Evolutionary conservation across 2,113 vertebrate genomes (phyloP).

Genomic region (Larimichthys polyactis): DNA sequence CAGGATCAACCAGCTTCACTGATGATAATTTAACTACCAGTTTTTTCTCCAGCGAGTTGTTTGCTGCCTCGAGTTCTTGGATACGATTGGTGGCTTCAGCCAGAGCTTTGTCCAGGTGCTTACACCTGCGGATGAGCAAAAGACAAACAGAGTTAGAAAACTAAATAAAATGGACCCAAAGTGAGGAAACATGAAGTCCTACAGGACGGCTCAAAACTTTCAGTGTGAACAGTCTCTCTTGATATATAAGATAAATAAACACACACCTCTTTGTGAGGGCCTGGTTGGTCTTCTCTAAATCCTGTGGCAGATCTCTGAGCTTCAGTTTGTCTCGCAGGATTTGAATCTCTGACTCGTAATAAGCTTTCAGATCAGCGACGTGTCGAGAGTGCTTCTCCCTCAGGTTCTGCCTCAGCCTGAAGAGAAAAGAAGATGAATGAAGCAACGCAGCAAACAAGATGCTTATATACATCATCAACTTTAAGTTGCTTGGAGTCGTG

Average conservation of each 20-base stretch:
- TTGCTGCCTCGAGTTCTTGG: slow-evolving; percentile 90
- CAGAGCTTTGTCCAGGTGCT: slow-evolving; percentile 88
- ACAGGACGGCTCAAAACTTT: not conserved
- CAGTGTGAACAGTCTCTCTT: no score
- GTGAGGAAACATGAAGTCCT: not conserved
- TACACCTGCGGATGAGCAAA: slow-evolving; percentile 84
- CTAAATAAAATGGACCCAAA: not conserved
- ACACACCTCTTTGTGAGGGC: slow-evolving; percentile 88
- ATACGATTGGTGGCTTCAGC: slow-evolving; percentile 86
- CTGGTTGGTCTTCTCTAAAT: slow-evolving; percentile 88
- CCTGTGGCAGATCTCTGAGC: slow-evolving; percentile 81
- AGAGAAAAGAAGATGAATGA: not conserved
- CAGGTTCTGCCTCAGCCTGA: slow-evolving; percentile 92
- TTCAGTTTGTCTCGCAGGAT: slow-evolving; percentile 89
- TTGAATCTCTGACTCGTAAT: slow-evolving; percentile 94
- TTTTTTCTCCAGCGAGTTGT: slow-evolving; percentile 88
- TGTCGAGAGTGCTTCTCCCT: slow-evolving; percentile 95
- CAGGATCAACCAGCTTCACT: not conserved
- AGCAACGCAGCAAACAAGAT: not conserved
- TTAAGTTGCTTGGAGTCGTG: no score
- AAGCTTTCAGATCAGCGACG: slow-evolving; percentile 92
- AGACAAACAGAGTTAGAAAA: not conserved
- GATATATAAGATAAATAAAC: not conserved
- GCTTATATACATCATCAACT: no score
- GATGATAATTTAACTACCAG: slow-evolving; percentile 80